Base-by-base conservation (phyloP, 2,888 invertebrate genomes). In the Drosophila diplacantha region DNA sequence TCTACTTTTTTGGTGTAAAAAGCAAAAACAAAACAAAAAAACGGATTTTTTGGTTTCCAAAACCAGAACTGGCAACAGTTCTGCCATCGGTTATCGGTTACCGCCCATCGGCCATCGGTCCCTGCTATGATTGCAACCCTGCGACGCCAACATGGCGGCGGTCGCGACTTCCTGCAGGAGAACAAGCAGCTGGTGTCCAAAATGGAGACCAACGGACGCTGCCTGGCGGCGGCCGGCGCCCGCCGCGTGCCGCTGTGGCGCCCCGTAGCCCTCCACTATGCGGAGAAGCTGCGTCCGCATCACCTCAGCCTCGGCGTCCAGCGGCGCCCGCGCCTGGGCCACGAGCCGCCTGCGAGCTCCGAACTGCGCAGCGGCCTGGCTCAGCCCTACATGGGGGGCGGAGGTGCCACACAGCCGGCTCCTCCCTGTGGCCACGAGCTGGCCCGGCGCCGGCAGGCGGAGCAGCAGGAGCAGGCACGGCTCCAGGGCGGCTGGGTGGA, bases 91-190 rank as follows among this genome's bases (percentile, higher is more conserved):
- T 14, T 1, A 2, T 22, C 22, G 6, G 14, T 5, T 5, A 12
- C 8, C 24, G n/a, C 9, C 7, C 3, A 7, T 20, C 22, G 4
- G 5, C 8, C 5, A 14, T 22, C 43, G 24, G 7, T 29, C 9
- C 1, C 9, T 2, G 5, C 2, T 4, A 18, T 12, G 20, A 68
- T 31, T 20, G 32, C 49, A 7, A 9, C 34, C 0, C 47, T 32
- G 5, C 47, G 49, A 2, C 66, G 66, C 0, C 34, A 32, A 16
- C 65, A 64, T 24, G 67, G 57, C 31, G 35, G 32, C 7, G 66
- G 67, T n/a, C 68, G 68, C 3, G 61, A 68, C 43, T 68, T 68
- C 32, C 38, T 68, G 16, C 41, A 32, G 31, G 68, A 68, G 35
- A 68, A 68, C 38, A 68, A 68, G 29, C 35, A n/a, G 12, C 69